phyloP scores from a whole-genome alignment of 2,113 vertebrate species.

The Odocoileus virginianus region DNA sequence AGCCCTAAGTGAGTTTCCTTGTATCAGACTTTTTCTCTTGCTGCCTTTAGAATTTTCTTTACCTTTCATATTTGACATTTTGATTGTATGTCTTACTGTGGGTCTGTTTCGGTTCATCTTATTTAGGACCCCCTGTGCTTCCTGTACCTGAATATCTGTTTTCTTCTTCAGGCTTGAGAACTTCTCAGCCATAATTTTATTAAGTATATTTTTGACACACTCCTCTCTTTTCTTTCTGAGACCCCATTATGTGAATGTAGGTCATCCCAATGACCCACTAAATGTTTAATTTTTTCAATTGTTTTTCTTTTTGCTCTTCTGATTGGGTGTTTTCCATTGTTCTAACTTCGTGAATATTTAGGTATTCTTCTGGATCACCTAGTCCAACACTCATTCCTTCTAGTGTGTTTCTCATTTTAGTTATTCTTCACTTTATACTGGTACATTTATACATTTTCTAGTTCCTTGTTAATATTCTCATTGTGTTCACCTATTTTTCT shows the following conservation, averaged over 20 bases:
- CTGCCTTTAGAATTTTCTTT: neutral
- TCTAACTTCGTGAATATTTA: neutral
- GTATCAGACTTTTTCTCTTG: neutral
- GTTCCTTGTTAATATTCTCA: neutral
- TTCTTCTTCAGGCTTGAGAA: neutral
- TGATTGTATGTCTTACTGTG: neutral
- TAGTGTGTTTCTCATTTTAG: neutral
- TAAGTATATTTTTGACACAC: neutral
- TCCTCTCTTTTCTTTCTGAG: neutral
- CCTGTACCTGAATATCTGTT: neutral
- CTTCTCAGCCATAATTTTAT: neutral
- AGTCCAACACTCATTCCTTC: neutral
- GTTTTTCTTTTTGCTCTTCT: neutral
- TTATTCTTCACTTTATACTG: neutral
- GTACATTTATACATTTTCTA: neutral
- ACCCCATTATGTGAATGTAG: neutral
- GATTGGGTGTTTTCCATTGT: neutral
- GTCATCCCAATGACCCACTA: neutral
- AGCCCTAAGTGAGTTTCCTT: neutral
- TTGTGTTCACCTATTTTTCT: neutral
- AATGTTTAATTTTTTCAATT: neutral
- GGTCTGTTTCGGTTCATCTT: neutral
- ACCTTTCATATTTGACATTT: neutral
- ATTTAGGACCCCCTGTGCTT: neutral
- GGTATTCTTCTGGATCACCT: neutral